phyloP scores from a whole-genome alignment of 2,888 invertebrate species.

The Leuctra nigra region DNA sequence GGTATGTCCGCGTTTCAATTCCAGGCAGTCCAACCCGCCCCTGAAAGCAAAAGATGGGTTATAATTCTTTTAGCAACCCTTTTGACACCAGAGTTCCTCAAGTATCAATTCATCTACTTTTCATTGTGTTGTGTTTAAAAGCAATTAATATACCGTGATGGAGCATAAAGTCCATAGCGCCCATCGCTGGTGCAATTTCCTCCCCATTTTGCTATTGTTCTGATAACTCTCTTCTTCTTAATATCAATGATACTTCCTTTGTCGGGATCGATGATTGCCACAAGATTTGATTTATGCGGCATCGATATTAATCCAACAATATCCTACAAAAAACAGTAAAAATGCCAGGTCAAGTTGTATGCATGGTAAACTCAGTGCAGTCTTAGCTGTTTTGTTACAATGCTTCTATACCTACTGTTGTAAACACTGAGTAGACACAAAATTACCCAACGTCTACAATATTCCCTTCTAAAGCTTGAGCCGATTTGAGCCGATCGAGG shows the following conservation, averaged over 20 bases:
- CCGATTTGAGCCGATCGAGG: too few relatives aligned
- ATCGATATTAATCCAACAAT: conserved; percentile 68
- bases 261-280: conserved; percentile 84
- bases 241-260: conserved; percentile 88
- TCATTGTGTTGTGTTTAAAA: too few relatives aligned
- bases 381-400: too few relatives aligned
- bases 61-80: background rate
- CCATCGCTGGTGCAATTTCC: conserved; percentile 82
- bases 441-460: too few relatives aligned
- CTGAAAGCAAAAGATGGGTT: conserved; percentile 42
- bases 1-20: conserved; percentile 82
- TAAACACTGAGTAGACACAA: too few relatives aligned
- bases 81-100: too few relatives aligned
- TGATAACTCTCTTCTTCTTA: conserved; percentile 77
- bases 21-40: conserved; percentile 89
- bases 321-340: conserved; percentile 49
- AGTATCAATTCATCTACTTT: too few relatives aligned
- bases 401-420: too few relatives aligned
- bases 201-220: conserved; percentile 87
- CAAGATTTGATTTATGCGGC: conserved; percentile 76
- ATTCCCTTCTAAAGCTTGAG: too few relatives aligned
- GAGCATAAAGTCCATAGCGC: conserved; percentile 88
- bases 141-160: conserved; percentile 49
- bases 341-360: too few relatives aligned
- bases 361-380: too few relatives aligned